Base-by-base conservation (phyloP, 2,797 vertebrate genomes). In the Pseudopleuronectes americanus region DNA sequence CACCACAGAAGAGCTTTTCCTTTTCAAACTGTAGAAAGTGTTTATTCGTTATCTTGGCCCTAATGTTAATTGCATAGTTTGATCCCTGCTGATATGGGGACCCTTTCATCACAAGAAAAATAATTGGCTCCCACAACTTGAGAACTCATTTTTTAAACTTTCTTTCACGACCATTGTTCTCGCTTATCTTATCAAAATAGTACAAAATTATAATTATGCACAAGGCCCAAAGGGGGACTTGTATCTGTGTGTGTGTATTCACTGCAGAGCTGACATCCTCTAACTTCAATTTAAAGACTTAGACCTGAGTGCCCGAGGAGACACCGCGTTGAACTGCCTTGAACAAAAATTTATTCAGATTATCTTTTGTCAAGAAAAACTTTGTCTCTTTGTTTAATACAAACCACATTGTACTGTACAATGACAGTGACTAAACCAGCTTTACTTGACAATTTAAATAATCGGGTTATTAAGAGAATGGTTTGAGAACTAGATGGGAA, bases 51-150 rank as follows among this genome's bases (percentile, higher is more conserved):
- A 89, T 91, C 89, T 83, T 31, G 60, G 74, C 68, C 68, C 68
- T 81, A 81, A 69, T 87, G 81, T 86, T 90, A 91, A 92, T 92
- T 92, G 68, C 89, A 77, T 79, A 79, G 79, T 84, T 83, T 90
- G 82, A 93, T 92, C 79, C 71, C 4, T 2, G 54, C 61, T 85
- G 90, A 92, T 91, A 88, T 85, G 80, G 76, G 57, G 60, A 77
- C 58, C 85, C 79, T 89, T 91, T 91, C 71, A 86, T 90, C 81
- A 83, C 60, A 60, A 68, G 77, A 77, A 85, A 31, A 85, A 84
- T 82, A 93, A 88, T 86, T 88, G 83, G 82, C 76, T 91, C 26
- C 24, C 69, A 69, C 57, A 64, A 71, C 63, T 79, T 76, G 47
- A 84, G 74, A 77, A 76, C 56, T 51, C 3, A 56, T 79, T 82